These are phyloP conservation scores for Thelaira solivaga DNA, from an alignment of 2,888 invertebrate species.

Conservation along the genomic window DNA sequence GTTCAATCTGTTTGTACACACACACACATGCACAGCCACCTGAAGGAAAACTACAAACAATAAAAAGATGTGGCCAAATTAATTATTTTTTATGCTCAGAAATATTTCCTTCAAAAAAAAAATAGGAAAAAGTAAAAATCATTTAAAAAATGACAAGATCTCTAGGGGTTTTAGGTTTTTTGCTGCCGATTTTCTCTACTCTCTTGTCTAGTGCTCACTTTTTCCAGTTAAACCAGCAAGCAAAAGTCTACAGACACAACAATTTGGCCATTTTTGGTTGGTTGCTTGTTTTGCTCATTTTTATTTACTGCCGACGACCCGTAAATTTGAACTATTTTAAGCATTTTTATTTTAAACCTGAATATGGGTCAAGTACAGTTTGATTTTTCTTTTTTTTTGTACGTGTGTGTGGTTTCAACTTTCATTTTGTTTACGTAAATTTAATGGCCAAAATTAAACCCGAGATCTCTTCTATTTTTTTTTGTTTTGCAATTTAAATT, in stretches of 20 bases:
- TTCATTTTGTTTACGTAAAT: no score
- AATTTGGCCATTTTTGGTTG: background rate
- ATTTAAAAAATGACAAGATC: background rate
- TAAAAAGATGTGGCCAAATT: slow-evolving; percentile 44
- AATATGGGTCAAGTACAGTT: slow-evolving; percentile 7
- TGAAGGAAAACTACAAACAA: slow-evolving; percentile 2
- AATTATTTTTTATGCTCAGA: slow-evolving; percentile 41
- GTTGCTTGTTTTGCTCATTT: background rate
- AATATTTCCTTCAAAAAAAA: slow-evolving; percentile 40
- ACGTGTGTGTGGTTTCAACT: background rate
- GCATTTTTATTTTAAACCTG: background rate
- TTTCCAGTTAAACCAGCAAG: no score
- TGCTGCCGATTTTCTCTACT: background rate
- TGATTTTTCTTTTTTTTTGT: background rate
- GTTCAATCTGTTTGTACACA: slow-evolving; percentile 19
- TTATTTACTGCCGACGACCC: background rate
- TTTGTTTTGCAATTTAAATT: no score
- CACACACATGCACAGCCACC: background rate
- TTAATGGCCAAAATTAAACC: no score
- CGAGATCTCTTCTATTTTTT: background rate
- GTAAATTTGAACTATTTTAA: no score
- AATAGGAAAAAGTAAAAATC: slow-evolving; percentile 24
- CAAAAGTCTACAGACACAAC: background rate
- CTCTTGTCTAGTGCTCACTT: no score
- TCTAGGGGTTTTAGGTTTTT: background rate